Percentiles rank a stretch among this genome's conserved stretches.
These are phyloP conservation scores for Choristoneura rosaceana DNA, from an alignment of 2,888 invertebrate species.

Conservation along the genomic window DNA sequence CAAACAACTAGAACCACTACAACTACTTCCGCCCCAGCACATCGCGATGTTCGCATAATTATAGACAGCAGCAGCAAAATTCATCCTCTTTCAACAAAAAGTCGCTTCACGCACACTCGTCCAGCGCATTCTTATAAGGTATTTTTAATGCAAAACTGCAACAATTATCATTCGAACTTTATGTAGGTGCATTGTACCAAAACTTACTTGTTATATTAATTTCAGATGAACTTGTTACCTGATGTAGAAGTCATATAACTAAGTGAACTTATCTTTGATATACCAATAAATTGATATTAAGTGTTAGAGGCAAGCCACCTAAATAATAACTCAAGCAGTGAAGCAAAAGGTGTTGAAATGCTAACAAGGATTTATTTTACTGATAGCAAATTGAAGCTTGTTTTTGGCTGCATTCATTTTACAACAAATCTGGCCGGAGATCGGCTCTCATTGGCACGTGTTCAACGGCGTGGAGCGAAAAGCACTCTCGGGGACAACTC, in stretches of 20 bases:
- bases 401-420: conserved; percentile 41
- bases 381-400: conserved; percentile 18
- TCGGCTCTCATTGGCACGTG: conserved; percentile 76
- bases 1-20: conserved; percentile 40
- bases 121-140: background rate
- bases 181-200: too few relatives aligned
- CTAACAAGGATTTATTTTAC: conserved; percentile 13
- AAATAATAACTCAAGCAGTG: background rate
- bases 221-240: background rate
- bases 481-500: conserved; percentile 78
- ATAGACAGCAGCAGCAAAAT: background rate
- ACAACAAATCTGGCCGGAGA: conserved; percentile 65
- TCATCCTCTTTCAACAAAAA: background rate
- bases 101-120: background rate
- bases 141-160: background rate
- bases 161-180: too few relatives aligned
- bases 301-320: background rate
- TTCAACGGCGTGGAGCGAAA: conserved; percentile 76
- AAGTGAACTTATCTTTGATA: background rate
- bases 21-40: conserved; percentile 40
- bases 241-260: conserved; percentile 6
- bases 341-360: conserved; percentile 12
- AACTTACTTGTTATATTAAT: background rate
- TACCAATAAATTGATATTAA: background rate
- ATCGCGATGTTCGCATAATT: background rate